phyloP scores from a whole-genome alignment of 30 jellyfish, hydroid and myxozoan genomes.

The Aurelia sp. region DNA sequence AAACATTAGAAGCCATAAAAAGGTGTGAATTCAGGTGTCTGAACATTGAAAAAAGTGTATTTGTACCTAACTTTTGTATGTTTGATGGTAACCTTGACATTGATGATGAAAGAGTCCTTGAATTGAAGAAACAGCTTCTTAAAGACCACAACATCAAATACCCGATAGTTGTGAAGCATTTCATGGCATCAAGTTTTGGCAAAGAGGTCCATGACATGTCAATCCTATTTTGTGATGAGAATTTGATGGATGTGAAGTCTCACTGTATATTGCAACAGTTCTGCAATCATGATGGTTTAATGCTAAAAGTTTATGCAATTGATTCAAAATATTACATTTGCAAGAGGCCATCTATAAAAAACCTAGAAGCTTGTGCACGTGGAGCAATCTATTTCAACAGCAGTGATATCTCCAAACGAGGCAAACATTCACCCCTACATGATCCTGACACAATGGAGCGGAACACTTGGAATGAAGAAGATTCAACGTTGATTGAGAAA shows the following conservation, averaged over 20 bases:
- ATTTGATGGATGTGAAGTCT: constrained; percentile 51
- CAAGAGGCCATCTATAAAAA: constrained; percentile 94
- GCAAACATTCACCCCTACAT: constrained; percentile 62
- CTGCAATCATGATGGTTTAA: constrained; percentile 83
- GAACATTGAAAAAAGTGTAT: constrained; percentile 55
- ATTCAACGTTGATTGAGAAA: constrained; percentile 73
- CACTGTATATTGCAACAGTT: constrained; percentile 96
- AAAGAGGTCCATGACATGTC: constrained; percentile 94
- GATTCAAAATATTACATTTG: constrained; percentile 74
- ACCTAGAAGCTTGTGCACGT: constrained; percentile 69
- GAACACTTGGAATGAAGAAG: constrained; percentile 37
- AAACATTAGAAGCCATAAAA: constrained; percentile 61
- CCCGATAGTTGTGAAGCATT: constrained; percentile 82
- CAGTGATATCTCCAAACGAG: constrained; percentile 80
- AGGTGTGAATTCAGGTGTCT: constrained; percentile 78
- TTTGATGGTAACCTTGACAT: constrained; percentile 8
- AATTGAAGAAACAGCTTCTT: constrained; percentile 12
- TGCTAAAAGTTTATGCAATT: constrained; percentile 82
- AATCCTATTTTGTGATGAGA: constrained; percentile 69
- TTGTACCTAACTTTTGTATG: constrained; percentile 81
- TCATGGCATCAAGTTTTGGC: constrained; percentile 86
- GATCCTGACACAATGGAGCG: constrained; percentile 27
- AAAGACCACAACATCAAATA: constrained; percentile 26
- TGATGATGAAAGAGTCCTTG: constrained; percentile 3
- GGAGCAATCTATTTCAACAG: constrained; percentile 74